phyloP scores from a whole-genome alignment of 2,113 vertebrate species.

The Oreochromis aureus region DNA sequence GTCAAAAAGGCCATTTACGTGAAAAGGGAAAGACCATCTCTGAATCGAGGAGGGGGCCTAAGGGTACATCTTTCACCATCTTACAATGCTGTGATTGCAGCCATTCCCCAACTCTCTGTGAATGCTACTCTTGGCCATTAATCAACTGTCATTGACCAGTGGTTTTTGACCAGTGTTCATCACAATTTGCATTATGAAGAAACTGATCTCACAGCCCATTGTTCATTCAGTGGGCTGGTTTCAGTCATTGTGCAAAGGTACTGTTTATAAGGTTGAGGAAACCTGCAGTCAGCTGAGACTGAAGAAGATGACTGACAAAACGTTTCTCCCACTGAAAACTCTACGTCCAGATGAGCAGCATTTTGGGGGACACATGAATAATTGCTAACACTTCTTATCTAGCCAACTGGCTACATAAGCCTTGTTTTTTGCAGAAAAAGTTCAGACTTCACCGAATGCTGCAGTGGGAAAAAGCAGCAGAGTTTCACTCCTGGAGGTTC shows the following conservation, averaged over 20 bases:
- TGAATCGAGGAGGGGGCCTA: neutral
- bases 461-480: neutral
- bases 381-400: neutral
- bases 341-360: neutral
- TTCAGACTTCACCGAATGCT: neutral
- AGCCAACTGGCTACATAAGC: neutral
- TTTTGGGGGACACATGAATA: neutral
- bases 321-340: neutral
- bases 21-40: neutral
- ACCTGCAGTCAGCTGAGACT: neutral
- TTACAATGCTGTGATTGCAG: neutral
- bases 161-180: neutral
- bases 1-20: neutral
- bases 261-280: neutral
- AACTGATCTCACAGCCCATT: neutral
- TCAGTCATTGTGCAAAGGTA: neutral
- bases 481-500: neutral
- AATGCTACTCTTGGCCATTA: neutral
- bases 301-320: neutral
- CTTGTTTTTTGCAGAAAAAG: neutral
- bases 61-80: neutral
- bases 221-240: neutral
- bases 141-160: neutral
- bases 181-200: neutral
- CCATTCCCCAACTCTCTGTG: neutral